phyloP scores from a whole-genome alignment of 2,888 invertebrate genomes.

The Trichogramma dendrolimi region DNA sequence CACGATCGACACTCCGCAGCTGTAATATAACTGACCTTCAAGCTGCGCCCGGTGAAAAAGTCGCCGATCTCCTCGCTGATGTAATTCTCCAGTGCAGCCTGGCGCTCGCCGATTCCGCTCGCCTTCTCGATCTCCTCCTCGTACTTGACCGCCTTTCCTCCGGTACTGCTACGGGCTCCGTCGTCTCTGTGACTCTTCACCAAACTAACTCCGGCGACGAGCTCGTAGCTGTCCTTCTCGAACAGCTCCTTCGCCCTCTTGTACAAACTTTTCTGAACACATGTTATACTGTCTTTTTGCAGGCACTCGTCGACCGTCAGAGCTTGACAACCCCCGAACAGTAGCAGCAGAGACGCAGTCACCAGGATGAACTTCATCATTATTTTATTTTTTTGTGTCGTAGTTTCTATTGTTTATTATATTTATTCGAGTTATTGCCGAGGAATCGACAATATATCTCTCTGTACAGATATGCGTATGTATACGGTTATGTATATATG shows the following conservation, averaged over 20 bases:
- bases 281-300: conserved; percentile 62
- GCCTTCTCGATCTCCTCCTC: conserved; percentile 56
- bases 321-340: conserved; percentile 29
- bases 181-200: conserved; percentile 42
- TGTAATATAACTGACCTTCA: conserved; percentile 40
- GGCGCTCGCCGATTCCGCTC: conserved; percentile 55
- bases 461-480: too few species aligned
- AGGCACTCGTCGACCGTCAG: conserved; percentile 58
- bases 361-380: too few species aligned
- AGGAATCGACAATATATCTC: too few species aligned
- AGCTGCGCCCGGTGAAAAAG: conserved; percentile 58
- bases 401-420: too few species aligned
- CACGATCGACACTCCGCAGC: not conserved
- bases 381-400: too few species aligned
- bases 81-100: conserved; percentile 58
- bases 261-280: conserved; percentile 60
- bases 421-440: too few species aligned
- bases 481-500: too few species aligned
- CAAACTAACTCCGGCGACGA: conserved; percentile 58
- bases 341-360: too few species aligned
- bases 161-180: conserved; percentile 49
- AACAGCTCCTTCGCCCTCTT: conserved; percentile 60
- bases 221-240: conserved; percentile 57
- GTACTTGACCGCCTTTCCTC: conserved; percentile 52
- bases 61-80: conserved; percentile 56